Evolutionary conservation across 2,113 vertebrate genomes (phyloP), one percentile per base, ranked within the genome.

Genomic region (Forbesichthys agassizii): DNA sequence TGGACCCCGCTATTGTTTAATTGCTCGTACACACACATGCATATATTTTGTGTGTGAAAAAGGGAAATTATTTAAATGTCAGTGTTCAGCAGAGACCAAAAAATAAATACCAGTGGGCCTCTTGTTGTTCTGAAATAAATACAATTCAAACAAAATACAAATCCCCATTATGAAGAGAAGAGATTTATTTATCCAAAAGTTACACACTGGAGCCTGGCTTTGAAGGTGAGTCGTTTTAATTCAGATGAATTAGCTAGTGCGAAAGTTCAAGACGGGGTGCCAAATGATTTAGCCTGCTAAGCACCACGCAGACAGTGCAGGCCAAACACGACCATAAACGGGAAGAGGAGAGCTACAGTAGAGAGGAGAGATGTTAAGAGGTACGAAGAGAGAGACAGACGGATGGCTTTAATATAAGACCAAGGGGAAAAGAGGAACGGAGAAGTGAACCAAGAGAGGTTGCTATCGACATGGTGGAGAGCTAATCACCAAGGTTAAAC

Each of bases 241-340:
- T 89, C 87, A 84, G 77, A 87, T 90, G 83, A 90, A 91, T 92
- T 90, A 89, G 86, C 88, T 78, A 79, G 87, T 85, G 80, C 85
- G 5, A 88, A 86, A 88, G 88, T 90, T 90, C 77, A 81, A 83
- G 88, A 88, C 82, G 85, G 62, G 75, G 78, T 63, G 87, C 88
- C 90, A 89, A 84, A 86, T 69, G 67, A 88, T 86, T 88, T 88
- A 85, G 87, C 88, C 78, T 58, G 64, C 84, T 88, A 85, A 89
- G 84, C 51, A 74, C 75, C 77, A 54, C 88, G 84, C 46, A 75
- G 73, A 52, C 73, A 61, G 56, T 67, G 54, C 74, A 71, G 81
- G 84, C 85, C 83, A 77, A 79, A 78, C 74, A 70, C 18, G 78
- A 75, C 72, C 78, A 69, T 75, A 69, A 62, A 69, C 71, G 60